Evolutionary conservation across 1,140 invertebrate species (phyloP).

Genomic region (Mesaphorura yosii): DNA sequence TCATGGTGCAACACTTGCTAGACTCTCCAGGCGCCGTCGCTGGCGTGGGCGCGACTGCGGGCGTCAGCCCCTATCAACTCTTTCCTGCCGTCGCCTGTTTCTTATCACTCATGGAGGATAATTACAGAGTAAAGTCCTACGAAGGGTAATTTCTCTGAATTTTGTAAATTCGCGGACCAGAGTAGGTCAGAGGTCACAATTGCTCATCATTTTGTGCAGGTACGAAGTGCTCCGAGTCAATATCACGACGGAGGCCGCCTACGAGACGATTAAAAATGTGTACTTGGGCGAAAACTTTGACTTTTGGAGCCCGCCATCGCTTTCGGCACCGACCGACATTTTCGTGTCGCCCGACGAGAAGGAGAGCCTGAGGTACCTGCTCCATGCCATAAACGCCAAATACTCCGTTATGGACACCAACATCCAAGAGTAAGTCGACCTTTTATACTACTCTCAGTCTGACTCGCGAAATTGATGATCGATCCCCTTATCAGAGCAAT

Average conservation of each 20-base stretch:
- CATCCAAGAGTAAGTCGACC: constrained; percentile 24
- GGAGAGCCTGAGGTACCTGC: constrained; percentile 9
- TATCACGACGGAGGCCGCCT: constrained; percentile 1
- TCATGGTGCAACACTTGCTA: no score
- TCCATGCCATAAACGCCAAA: constrained; percentile 11
- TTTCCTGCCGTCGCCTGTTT: constrained; percentile 21
- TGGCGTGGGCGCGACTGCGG: no score
- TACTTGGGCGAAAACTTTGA: constrained; percentile 24
- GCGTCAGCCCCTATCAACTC: neutral
- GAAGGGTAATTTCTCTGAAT: constrained; percentile 16
- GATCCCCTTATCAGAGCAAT: constrained; percentile 6
- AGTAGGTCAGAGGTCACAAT: neutral
- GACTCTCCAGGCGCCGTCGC: no score
- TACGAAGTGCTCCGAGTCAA: constrained; percentile 28
- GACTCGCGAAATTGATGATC: neutral
- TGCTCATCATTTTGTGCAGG: no score
- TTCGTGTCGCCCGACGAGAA: constrained; percentile 16
- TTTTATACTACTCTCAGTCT: neutral
- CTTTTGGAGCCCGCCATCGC: constrained; percentile 23
- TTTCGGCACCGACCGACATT: constrained; percentile 16
- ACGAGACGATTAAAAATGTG: constrained; percentile 22
- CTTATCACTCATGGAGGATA: constrained; percentile 5
- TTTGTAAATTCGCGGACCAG: neutral
- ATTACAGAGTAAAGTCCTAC: constrained; percentile 14
- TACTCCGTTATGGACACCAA: constrained; percentile 23